Percentiles rank a stretch among this genome's conserved stretches.
Evolutionary conservation across 2,113 vertebrate species (phyloP).

Genomic region (Eleginops maclovinus): DNA sequence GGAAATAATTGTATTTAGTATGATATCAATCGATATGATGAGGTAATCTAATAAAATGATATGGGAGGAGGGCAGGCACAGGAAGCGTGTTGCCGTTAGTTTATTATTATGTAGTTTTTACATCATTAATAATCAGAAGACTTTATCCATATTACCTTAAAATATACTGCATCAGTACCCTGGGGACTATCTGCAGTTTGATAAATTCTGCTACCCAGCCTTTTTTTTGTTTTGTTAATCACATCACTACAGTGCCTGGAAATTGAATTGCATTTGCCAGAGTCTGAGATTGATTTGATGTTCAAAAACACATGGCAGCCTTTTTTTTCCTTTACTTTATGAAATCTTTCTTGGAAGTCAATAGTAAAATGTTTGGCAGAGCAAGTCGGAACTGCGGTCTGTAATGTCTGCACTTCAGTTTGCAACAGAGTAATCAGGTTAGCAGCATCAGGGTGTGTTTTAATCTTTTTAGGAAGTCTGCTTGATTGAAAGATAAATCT

Average conservation of each 20-base stretch:
- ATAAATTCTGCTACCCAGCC: constrained; percentile 24
- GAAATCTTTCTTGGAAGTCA: constrained; percentile 50
- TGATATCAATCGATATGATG: not conserved
- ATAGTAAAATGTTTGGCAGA: constrained; percentile 52
- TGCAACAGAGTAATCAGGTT: constrained; percentile 32
- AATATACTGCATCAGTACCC: not conserved
- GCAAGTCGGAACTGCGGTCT: not conserved
- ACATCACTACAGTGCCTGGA: constrained; percentile 53
- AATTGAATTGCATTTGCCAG: constrained; percentile 57
- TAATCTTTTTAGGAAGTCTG: constrained; percentile 30
- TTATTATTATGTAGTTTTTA: not conserved
- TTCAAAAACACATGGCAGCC: constrained; percentile 28
- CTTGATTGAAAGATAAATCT: constrained; percentile 30
- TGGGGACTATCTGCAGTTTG: constrained; percentile 36
- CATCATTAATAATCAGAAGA: constrained; percentile 12
- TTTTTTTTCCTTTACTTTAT: constrained; percentile 13
- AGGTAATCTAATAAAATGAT: constrained; percentile 4
- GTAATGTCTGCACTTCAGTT: not conserved
- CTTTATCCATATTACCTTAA: constrained; percentile 13
- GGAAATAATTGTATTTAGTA: constrained; percentile 17
- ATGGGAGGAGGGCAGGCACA: not conserved
- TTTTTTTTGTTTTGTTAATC: constrained; percentile 41
- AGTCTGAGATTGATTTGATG: constrained; percentile 50
- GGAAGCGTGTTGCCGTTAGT: not conserved
- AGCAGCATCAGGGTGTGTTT: constrained; percentile 5